A percentile compares a stretch with the other conserved stretches of the same genome.
Conservation (phyloP, 2,797 vertebrate genomes). For the Kryptolebias ocellatus region DNA sequence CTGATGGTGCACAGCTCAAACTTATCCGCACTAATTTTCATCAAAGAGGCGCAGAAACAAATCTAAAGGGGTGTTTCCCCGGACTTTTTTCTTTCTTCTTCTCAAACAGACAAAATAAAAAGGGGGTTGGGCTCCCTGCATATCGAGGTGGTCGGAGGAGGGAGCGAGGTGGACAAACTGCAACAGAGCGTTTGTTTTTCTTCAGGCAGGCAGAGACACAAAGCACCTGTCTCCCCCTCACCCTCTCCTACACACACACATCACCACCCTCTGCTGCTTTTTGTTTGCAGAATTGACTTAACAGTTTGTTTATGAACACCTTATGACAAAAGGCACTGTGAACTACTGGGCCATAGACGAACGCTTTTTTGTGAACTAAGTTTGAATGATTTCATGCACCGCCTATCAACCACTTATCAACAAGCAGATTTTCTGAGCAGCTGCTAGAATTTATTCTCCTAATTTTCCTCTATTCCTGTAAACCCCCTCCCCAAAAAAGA, state of each 20-base stretch:
- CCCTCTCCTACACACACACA: not conserved
- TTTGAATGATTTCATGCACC: too few species aligned
- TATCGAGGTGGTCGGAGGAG: conserved; percentile 7
- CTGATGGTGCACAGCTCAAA: conserved; percentile 9
- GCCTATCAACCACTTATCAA: conserved; percentile 8
- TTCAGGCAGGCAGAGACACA: conserved; percentile 29
- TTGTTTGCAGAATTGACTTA: conserved; percentile 30
- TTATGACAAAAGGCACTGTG: not conserved
- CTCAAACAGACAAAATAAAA: conserved; percentile 29
- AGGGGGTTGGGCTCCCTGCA: not conserved
- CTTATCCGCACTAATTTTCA: conserved; percentile 22
- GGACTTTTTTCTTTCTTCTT: not conserved
- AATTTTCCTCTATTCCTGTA: conserved; percentile 43
- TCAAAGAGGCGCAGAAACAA: not conserved
- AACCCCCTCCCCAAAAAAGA: not conserved
- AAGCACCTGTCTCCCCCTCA: conserved; percentile 55
- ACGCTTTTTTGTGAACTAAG: too few species aligned
- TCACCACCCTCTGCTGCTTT: conserved; percentile 29
- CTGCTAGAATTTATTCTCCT: conserved; percentile 49
- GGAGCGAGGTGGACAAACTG: conserved; percentile 23
- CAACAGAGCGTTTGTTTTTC: conserved; percentile 51
- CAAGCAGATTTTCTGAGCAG: conserved; percentile 35
- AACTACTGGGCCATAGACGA: not conserved
- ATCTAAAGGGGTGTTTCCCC: not conserved
- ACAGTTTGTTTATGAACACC: conserved; percentile 21